Evolutionary conservation across 2,888 invertebrate species (phyloP).

Genomic region (Anoncus sp.): DNA sequence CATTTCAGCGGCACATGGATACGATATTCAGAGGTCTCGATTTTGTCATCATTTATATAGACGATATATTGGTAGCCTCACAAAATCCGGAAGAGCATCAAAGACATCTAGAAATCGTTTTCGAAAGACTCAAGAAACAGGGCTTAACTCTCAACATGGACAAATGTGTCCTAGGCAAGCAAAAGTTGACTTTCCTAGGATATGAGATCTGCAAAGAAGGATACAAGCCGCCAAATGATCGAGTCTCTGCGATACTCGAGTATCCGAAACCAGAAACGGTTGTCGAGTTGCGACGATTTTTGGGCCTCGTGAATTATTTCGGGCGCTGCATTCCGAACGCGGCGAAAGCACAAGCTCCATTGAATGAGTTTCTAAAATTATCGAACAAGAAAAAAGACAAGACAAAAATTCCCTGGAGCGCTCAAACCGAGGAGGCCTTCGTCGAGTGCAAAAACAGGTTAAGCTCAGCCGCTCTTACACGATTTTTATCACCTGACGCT

Average conservation of each 20-base stretch:
- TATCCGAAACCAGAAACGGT: constrained; percentile 11
- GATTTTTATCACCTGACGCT: neutral
- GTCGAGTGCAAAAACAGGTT: too few relatives aligned
- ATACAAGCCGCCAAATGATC: neutral
- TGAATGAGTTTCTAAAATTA: neutral
- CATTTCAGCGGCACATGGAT: constrained; percentile 39
- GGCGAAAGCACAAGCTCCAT: neutral
- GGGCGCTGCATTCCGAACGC: neutral
- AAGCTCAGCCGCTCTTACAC: too few relatives aligned
- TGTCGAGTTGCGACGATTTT: neutral
- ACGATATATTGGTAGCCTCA: constrained; percentile 24
- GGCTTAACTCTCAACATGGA: neutral
- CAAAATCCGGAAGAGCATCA: constrained; percentile 14
- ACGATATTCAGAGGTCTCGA: constrained; percentile 1
- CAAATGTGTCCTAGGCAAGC: constrained; percentile 10
- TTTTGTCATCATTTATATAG: constrained; percentile 27
- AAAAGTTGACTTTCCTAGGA: neutral
- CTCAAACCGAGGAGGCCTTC: too few relatives aligned
- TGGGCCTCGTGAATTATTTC: constrained; percentile 5
- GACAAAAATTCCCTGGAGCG: too few relatives aligned
- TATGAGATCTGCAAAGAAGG: neutral
- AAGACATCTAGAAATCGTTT: constrained; percentile 4
- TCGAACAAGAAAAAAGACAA: too few relatives aligned
- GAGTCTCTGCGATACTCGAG: neutral
- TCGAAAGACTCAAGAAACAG: neutral